Evolutionary conservation across 2,113 vertebrate species (phyloP).

Genomic region (Engystomops pustulosus): DNA sequence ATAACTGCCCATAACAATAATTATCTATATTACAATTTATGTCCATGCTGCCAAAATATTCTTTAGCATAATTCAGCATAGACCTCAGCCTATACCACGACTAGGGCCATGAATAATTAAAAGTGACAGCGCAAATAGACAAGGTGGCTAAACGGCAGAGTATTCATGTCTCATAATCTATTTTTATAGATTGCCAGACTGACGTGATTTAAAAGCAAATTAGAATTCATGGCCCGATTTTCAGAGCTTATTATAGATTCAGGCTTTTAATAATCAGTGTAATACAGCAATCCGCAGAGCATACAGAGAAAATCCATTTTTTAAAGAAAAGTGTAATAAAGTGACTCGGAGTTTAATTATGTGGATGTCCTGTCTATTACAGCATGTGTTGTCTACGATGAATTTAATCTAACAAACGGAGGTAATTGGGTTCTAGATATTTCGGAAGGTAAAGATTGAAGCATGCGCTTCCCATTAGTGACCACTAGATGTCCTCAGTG

Average conservation of each 20-base stretch:
- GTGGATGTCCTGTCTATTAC: conserved; percentile 21
- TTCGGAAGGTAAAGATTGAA: background rate
- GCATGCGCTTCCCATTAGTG: background rate
- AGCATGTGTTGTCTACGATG: background rate
- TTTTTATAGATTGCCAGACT: conserved; percentile 23
- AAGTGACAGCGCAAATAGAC: conserved; percentile 19
- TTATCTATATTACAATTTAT: conserved; percentile 45
- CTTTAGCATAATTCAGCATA: conserved; percentile 26
- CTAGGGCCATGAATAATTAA: conserved; percentile 30
- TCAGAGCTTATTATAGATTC: background rate
- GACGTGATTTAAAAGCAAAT: conserved; percentile 33
- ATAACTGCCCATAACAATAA: conserved; percentile 43
- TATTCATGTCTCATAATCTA: conserved; percentile 23
- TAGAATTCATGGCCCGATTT: conserved; percentile 31
- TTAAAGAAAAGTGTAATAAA: conserved; percentile 17
- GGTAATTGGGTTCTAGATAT: conserved; percentile 11
- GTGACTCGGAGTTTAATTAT: background rate
- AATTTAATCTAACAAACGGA: conserved; percentile 27
- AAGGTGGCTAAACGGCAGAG: background rate
- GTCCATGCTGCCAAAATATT: background rate
- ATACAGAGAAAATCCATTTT: conserved; percentile 9
- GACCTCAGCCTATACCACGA: background rate
- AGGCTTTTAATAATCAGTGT: conserved; percentile 12
- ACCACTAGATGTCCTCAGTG: conserved; percentile 44
- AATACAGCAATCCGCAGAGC: background rate